Evolutionary conservation across 2,113 vertebrate genomes (phyloP).

Genomic region (Oryzias melastigma): DNA sequence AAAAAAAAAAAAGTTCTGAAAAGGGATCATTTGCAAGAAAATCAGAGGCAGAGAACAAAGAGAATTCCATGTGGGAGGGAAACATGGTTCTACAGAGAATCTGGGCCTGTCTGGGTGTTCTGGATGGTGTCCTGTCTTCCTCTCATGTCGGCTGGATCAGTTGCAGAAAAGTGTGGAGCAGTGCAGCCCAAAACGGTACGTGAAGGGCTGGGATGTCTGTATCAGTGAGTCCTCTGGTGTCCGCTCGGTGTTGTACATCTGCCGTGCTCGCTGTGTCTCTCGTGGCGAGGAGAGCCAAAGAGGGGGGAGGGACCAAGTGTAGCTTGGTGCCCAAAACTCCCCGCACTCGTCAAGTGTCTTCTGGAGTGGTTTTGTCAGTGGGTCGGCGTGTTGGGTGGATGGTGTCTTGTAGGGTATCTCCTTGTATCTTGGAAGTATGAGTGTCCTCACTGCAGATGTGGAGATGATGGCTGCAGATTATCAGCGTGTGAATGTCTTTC

Average conservation of each 20-base stretch:
- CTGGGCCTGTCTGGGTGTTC: conserved; percentile 66
- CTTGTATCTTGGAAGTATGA: conserved; percentile 48
- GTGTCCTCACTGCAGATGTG: conserved; percentile 67
- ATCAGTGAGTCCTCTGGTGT: conserved; percentile 53
- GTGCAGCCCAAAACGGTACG: conserved; percentile 12
- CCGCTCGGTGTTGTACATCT: conserved; percentile 52
- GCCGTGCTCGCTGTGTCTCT: conserved; percentile 54
- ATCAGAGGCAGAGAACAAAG: conserved; percentile 44
- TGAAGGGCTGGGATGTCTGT: conserved; percentile 25
- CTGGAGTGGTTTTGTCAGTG: conserved; percentile 60
- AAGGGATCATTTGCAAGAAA: conserved; percentile 60
- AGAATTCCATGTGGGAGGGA: conserved; percentile 43
- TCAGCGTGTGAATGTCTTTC: conserved; percentile 60
- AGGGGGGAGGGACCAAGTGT: conserved; percentile 61
- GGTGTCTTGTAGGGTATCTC: conserved; percentile 50
- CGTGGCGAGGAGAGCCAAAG: neutral
- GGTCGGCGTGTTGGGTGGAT: conserved; percentile 49
- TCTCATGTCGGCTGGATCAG: conserved; percentile 63
- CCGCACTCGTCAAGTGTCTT: conserved; percentile 58
- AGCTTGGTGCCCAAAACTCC: conserved; percentile 64
- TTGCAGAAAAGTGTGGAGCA: conserved; percentile 30
- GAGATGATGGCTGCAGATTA: conserved; percentile 49
- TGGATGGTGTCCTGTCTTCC: conserved; percentile 72
- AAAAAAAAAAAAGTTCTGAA: conserved; percentile 50
- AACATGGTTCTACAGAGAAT: conserved; percentile 17